These are phyloP conservation scores for Halcyon leucocephala DNA, from an alignment of 2,797 vertebrate genomes.

Conservation along the genomic window DNA sequence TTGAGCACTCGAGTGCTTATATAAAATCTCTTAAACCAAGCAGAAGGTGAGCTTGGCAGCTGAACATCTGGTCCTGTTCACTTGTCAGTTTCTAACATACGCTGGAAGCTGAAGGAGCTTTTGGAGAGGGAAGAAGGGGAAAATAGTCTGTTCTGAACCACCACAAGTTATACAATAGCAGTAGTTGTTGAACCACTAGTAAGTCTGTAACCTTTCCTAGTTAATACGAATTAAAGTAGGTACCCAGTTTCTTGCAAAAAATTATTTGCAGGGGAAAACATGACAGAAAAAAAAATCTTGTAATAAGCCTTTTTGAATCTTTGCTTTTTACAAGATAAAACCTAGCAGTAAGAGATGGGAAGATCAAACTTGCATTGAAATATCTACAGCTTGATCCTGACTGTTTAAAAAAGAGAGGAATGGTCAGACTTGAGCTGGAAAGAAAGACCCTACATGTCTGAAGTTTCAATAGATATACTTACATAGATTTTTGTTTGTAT, in stretches of 20 bases:
- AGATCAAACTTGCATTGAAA: not conserved
- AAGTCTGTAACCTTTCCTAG: not conserved
- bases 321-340: not conserved
- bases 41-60: constrained; percentile 20
- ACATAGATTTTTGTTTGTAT: not conserved
- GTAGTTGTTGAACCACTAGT: not conserved
- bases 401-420: not conserved
- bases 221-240: not conserved
- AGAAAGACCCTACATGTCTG: not conserved
- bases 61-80: constrained; percentile 51
- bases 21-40: constrained; percentile 11
- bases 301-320: not conserved
- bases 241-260: not conserved
- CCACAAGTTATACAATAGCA: not conserved
- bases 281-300: not conserved
- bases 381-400: not conserved
- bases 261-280: not conserved
- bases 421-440: not conserved
- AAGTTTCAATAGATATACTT: not conserved
- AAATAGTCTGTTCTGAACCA: not conserved
- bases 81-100: not conserved
- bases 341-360: not conserved
- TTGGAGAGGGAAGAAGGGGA: not conserved
- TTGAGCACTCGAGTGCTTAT: not conserved
- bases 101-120: not conserved